Conservation (phyloP, 2,797 vertebrate genomes). For the Propithecus perrieri region DNA sequence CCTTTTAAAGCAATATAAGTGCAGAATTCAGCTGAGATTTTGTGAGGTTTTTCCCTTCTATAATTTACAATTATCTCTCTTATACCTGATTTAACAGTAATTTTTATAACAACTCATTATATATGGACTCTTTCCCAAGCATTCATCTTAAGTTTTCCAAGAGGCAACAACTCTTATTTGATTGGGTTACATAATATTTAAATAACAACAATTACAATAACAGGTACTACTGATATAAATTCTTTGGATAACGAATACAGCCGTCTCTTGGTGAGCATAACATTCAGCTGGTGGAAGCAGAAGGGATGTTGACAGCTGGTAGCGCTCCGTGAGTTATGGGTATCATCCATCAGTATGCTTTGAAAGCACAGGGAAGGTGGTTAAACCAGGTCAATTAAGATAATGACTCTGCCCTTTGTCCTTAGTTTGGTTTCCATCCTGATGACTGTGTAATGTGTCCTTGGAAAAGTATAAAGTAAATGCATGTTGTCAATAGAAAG, state of each 20-base stretch:
- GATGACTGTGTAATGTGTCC: background rate
- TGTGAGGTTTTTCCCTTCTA: background rate
- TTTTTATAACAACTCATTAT: conserved; percentile 22
- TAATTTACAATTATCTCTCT: background rate
- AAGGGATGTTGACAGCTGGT: background rate
- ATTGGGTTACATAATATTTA: background rate
- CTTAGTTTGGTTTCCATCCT: background rate
- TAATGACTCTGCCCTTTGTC: background rate
- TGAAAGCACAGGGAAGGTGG: background rate
- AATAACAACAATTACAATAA: background rate
- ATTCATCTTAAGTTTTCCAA: background rate
- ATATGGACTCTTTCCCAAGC: background rate
- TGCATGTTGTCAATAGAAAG: background rate
- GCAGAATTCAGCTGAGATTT: background rate
- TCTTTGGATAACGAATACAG: background rate
- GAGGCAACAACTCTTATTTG: background rate
- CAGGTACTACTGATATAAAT: background rate
- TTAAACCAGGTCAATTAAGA: background rate
- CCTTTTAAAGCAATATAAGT: background rate
- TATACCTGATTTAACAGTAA: background rate
- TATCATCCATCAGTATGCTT: background rate
- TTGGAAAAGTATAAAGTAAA: background rate
- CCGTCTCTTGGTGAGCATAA: background rate
- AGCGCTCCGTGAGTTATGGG: background rate
- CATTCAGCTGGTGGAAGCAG: background rate